phyloP scores from a whole-genome alignment of 2,797 vertebrate genomes.

The Lepus oiostolus region DNA sequence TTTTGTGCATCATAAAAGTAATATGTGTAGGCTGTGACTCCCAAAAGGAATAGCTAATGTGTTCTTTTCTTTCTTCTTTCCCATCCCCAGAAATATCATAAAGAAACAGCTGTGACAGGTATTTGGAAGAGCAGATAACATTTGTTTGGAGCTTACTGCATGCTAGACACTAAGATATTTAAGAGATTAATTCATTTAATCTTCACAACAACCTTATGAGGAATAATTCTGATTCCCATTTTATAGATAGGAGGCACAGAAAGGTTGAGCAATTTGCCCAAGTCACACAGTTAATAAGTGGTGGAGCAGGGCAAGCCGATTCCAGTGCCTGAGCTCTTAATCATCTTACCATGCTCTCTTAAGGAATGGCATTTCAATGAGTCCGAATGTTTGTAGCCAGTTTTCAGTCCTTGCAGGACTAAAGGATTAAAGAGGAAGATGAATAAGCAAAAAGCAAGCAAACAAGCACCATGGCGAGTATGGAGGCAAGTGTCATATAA shows the following conservation, averaged over 20 bases:
- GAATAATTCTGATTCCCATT: slow-evolving; percentile 9
- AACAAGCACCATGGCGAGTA: too few species aligned
- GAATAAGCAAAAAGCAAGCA: background rate
- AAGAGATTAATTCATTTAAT: slow-evolving; percentile 27
- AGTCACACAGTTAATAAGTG: slow-evolving; percentile 32
- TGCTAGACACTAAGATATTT: slow-evolving; percentile 12
- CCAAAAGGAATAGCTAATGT: slow-evolving; percentile 4
- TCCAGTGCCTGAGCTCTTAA: background rate
- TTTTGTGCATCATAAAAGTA: slow-evolving; percentile 45
- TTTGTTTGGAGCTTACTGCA: slow-evolving; percentile 29
- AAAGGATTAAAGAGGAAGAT: slow-evolving; percentile 5
- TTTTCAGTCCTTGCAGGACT: slow-evolving; percentile 14
- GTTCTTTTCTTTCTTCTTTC: slow-evolving; percentile 30
- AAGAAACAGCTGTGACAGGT: slow-evolving; percentile 24
- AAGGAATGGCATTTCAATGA: background rate
- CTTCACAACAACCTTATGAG: background rate
- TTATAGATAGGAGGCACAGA: slow-evolving; percentile 29
- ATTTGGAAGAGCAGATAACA: slow-evolving; percentile 35
- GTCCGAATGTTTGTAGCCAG: slow-evolving; percentile 39
- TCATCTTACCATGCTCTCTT: slow-evolving; percentile 12
- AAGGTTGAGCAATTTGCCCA: slow-evolving; percentile 33
- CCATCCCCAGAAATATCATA: slow-evolving; percentile 7
- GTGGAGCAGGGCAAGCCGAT: slow-evolving; percentile 7
- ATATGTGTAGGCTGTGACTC: slow-evolving; percentile 37
- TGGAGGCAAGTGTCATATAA: slow-evolving; percentile 36